Base-by-base conservation (phyloP, 2,888 invertebrate genomes). In the Tiliacea aurago region DNA sequence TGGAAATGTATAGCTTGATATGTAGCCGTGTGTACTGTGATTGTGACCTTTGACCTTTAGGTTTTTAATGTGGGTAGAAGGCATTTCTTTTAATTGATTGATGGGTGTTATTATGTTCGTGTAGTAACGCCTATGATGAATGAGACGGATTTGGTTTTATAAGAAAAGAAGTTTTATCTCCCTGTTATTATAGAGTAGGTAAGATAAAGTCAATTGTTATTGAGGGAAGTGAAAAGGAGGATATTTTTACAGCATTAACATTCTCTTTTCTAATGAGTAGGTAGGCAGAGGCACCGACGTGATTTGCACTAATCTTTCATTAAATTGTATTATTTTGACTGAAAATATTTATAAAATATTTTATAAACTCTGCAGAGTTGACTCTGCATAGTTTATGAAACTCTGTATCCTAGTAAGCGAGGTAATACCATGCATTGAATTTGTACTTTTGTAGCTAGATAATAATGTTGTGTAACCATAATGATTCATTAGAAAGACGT, bases 1-100 rank as follows among this genome's bases (percentile, higher is more conserved):
- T n/a, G n/a, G n/a, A n/a, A n/a, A n/a, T n/a, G n/a, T n/a, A n/a
- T n/a, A n/a, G n/a, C n/a, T n/a, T n/a, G n/a, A n/a, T n/a, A n/a
- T n/a, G n/a, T n/a, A n/a, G n/a, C n/a, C n/a, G n/a, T n/a, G n/a
- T n/a, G n/a, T n/a, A n/a, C n/a, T n/a, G n/a, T n/a, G 89, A 83
- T 83, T 81, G 79, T 86, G 89, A 91, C 90, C 92, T 91, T 87
- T 91, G 88, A 91, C 88, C 86, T 90, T 86, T 81, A 64, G 85
- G 87, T 83, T 87, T 80, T 75, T 73, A 73, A 75, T 61, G 64
- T 70, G 69, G 70, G 67, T 73, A 78, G 72, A 74, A 73, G 64
- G 51, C 83, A 73, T 83, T 85, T 81, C 81, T 81, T 61, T 81
- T 71, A 78, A 81, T 86, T 84, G 78, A 84, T 82, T 73, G 84